Conservation (phyloP, 2,888 invertebrate species). For the Polyploca ridens region DNA sequence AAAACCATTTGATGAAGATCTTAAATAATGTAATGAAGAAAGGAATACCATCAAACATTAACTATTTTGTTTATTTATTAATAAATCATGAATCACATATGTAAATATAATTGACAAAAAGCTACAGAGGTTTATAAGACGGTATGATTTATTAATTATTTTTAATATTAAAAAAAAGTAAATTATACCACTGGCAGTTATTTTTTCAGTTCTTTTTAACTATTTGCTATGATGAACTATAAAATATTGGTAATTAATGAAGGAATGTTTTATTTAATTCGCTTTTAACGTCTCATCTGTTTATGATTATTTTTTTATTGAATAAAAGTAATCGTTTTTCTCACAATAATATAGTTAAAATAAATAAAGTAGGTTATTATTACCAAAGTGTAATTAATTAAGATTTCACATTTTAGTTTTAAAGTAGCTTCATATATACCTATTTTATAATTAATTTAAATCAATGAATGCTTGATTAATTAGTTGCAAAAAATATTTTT, state of each 20-base stretch:
- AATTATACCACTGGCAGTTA: no score
- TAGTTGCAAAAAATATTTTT: conserved; percentile 31
- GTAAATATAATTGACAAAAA: no score
- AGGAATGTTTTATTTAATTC: background rate
- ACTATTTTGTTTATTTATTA: no score
- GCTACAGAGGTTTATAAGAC: no score
- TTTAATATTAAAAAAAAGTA: no score
- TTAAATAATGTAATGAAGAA: no score
- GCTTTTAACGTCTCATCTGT: conserved; percentile 18
- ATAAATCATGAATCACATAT: no score
- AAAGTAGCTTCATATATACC: conserved; percentile 33
- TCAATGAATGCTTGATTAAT: conserved; percentile 35
- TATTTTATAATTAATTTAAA: conserved; percentile 21
- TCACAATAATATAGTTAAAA: conserved; percentile 61
- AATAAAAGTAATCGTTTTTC: conserved; percentile 41
- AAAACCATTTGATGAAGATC: no score
- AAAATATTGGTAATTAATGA: conserved; percentile 1
- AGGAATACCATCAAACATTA: no score
- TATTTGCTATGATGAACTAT: background rate
- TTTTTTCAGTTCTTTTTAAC: no score
- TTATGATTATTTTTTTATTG: conserved; percentile 20
- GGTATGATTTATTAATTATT: no score
- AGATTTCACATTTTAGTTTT: conserved; percentile 67
- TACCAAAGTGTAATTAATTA: conserved; percentile 81
- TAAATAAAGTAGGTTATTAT: conserved; percentile 76